Evolutionary conservation across 2,888 invertebrate species (phyloP), one percentile per base, ranked within the genome.

Genomic region (Ligdia adustata): DNA sequence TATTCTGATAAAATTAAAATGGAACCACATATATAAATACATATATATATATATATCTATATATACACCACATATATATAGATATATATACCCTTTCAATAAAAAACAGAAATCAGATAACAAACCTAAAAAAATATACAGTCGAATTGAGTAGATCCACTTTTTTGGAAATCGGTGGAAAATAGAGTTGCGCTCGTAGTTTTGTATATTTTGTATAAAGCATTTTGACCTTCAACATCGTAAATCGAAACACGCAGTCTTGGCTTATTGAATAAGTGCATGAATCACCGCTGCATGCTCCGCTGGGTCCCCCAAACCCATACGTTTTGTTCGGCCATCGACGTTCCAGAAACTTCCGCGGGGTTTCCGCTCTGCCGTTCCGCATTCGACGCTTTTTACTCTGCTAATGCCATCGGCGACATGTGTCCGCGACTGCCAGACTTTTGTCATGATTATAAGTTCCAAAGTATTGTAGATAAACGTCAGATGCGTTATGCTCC

Each of bases 221-320:
- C n/a, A 64, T 59, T 45, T 59, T 60, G 57, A 69, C 70, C 71
- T 68, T 75, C 71, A 72, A 76, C 66, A 57, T 59, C 64, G 68
- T 76, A 75, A 75, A 70, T 73, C 72, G 69, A 69, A 62, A 73
- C 69, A 70, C 55, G 66, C 60, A 60, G 58, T 62, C 62, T 67
- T 67, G 72, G 75, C 67, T 84, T 85, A 88, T 87, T 84, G 81
- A 86, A 88, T 87, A 83, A 84, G 77, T 79, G 83, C 79, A 82
- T 85, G 87, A 88, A 78, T 86, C 86, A 87, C 80, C 33, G 73
- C 66, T 67, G 62, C 73, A 81, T 74, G 86, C 77, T 79, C 65
- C 78, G 71, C 64, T 78, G 82, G 62, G 33, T 62, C 57, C 80
- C 81, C 86, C 51, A 48, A 50, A 45, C 54, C 79, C 79, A 82